Conservation (phyloP, 2,797 vertebrate genomes). For the Lacerta bilineata region DNA sequence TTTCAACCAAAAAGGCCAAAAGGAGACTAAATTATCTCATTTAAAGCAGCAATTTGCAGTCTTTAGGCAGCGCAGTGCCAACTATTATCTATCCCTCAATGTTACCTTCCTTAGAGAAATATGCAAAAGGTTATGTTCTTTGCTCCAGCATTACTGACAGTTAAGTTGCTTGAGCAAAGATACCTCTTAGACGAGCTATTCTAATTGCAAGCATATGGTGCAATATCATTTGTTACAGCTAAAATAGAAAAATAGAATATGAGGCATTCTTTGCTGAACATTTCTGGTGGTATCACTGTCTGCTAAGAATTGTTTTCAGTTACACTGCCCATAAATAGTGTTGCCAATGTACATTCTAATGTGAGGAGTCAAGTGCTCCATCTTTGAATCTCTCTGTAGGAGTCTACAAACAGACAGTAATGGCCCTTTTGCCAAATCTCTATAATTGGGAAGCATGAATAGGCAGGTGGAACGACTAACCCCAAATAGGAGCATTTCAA, state of each 20-base stretch:
- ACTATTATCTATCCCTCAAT: constrained; percentile 58
- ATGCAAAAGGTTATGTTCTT: constrained; percentile 38
- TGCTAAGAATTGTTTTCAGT: constrained; percentile 27
- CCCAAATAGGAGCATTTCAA: not conserved
- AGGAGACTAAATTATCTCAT: constrained; percentile 31
- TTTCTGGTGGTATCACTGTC: not conserved
- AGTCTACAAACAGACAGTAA: not conserved
- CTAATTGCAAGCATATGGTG: constrained; percentile 51
- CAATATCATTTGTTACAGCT: constrained; percentile 55
- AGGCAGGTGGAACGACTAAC: constrained; percentile 2
- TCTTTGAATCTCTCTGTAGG: not conserved
- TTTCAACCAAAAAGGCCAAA: constrained; percentile 55
- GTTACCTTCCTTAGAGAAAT: constrained; percentile 60
- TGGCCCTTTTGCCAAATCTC: not conserved
- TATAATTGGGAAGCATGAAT: constrained; percentile 17
- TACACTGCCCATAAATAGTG: constrained; percentile 33
- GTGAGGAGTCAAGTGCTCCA: constrained; percentile 16
- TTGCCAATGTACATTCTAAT: not conserved
- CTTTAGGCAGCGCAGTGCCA: constrained; percentile 52
- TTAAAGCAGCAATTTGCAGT: constrained; percentile 61
- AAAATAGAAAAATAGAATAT: constrained; percentile 12
- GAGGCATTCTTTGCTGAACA: constrained; percentile 27
- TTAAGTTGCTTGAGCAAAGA: constrained; percentile 53
- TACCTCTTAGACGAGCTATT: constrained; percentile 20
- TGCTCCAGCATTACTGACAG: constrained; percentile 12